Evolutionary conservation across 2,113 vertebrate genomes (phyloP), one percentile per base, ranked within the genome.

Genomic region (Gobius niger): DNA sequence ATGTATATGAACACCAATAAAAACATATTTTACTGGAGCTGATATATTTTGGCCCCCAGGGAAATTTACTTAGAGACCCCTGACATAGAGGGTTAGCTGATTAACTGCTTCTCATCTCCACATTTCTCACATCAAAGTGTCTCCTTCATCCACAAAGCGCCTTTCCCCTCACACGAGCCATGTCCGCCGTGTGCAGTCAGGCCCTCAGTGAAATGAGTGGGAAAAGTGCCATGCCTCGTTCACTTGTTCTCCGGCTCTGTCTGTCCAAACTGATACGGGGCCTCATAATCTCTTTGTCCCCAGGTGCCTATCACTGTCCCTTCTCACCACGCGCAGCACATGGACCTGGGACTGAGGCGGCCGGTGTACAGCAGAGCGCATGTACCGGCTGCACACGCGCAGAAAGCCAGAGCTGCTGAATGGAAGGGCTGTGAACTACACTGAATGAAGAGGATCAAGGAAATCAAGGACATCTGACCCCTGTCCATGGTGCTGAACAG

Each of bases 241-340:
- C 70, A 63, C 53, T 67, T 57, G 12, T 46, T 47, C 51, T 1
- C 24, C 68, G 47, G n/a, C 51, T 10, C 18, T 66, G n/a, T 44
- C 8, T 4, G 56, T 67, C 47, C 63, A 76, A n/a, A 75, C 72
- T 69, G 76, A 85, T 82, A 85, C 56, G 0, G 0, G 15, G 44
- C 44, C 70, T 65, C 73, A 63, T 72, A 83, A 86, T 82, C 75
- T 87, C 54, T 15, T 73, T 76, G 76, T 67, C 34, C 24, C 24
- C 16, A 44, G 87, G 80, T 90, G 85, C 84, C 82, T 85, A 91
- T 87, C 85, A 24, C 62, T 67, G 66, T 81, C 19, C 72, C 85
- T 90, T 89, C 88, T 82, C 89, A 86, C 53, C 67, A 77, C 70
- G 24, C 73, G 75, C 64, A 71, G 74, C 65, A 73, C n/a, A 77